Percentiles rank a stretch among this genome's conserved stretches.
Conservation (phyloP, 2,797 vertebrate species). For the Macrochelys suwanniensis region DNA sequence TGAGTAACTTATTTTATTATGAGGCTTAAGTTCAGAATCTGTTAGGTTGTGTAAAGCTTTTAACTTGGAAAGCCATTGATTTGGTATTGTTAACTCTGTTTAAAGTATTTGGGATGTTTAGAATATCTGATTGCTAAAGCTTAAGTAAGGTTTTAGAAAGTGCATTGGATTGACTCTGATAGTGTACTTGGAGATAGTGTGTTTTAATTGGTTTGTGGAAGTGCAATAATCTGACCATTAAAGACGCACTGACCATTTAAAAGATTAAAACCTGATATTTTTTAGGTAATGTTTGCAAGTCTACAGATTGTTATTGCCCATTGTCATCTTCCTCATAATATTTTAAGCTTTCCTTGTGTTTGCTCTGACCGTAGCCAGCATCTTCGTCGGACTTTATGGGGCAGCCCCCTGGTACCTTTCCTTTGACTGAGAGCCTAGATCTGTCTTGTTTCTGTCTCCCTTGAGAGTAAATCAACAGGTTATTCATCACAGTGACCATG, state of each 20-base stretch:
- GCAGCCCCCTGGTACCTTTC: background rate
- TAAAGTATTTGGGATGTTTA: background rate
- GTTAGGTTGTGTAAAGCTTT: background rate
- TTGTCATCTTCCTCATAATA: background rate
- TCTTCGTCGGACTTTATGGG: background rate
- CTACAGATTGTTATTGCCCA: background rate
- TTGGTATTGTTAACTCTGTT: background rate
- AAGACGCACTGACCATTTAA: background rate
- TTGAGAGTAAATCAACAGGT: background rate
- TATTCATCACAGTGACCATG: background rate
- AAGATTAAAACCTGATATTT: background rate
- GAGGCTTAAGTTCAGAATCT: background rate
- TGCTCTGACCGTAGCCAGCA: background rate
- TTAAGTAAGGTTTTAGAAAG: background rate
- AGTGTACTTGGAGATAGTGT: background rate
- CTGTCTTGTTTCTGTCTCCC: background rate
- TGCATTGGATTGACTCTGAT: background rate
- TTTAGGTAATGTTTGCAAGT: background rate
- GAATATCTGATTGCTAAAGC: background rate
- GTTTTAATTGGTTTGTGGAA: background rate
- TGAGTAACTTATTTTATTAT: background rate
- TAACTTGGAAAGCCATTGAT: background rate
- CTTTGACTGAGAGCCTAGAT: background rate
- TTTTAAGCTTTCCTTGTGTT: background rate
- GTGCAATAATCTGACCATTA: background rate